Conservation (phyloP, 2,113 vertebrate genomes). For the Acanthisitta chloris region DNA sequence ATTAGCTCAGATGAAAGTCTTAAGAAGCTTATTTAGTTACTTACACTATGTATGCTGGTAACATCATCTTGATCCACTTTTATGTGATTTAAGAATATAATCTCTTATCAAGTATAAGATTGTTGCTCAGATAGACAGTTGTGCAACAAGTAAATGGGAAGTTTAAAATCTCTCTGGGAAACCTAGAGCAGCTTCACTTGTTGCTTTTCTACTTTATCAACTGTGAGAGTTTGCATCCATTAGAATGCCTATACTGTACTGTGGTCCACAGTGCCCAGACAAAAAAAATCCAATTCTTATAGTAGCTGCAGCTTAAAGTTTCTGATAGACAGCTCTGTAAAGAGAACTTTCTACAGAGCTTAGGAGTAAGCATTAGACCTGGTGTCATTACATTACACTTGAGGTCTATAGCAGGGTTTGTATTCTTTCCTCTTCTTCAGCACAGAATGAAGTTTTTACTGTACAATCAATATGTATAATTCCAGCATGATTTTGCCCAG, state of each 20-base stretch:
- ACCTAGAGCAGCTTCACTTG: background rate
- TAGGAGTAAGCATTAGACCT: background rate
- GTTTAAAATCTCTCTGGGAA: background rate
- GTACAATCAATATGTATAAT: background rate
- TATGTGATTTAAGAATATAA: background rate
- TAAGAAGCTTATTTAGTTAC: background rate
- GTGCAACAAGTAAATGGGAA: background rate
- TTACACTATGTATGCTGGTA: background rate
- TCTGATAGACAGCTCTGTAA: background rate
- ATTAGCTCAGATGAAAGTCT: background rate
- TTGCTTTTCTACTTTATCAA: background rate
- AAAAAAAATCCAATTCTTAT: background rate
- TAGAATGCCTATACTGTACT: background rate
- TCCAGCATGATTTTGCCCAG: background rate
- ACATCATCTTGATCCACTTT: background rate
- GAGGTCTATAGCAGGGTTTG: background rate
- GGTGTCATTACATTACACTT: background rate
- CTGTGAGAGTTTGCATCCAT: background rate
- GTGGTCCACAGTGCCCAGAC: background rate
- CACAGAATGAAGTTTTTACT: background rate
- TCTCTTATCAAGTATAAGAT: background rate
- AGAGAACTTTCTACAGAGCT: background rate
- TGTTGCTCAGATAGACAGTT: background rate
- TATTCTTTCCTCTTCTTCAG: background rate
- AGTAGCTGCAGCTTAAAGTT: background rate